A percentile compares a stretch with the other conserved stretches of the same genome.
Conservation (phyloP, 2,797 vertebrate genomes). For the Chiloscyllium punctatum region DNA sequence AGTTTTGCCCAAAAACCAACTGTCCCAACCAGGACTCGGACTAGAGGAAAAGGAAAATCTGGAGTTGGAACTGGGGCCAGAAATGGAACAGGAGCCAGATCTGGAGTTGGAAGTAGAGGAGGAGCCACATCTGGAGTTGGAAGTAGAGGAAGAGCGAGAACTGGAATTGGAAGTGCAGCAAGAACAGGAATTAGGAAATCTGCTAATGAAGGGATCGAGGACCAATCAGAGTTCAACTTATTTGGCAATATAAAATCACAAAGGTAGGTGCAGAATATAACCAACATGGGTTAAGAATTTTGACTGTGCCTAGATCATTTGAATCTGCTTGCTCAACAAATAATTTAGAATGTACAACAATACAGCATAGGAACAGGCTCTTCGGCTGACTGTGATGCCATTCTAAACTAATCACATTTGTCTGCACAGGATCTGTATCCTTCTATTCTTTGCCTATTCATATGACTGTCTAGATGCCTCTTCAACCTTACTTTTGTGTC, state of each 20-base stretch:
- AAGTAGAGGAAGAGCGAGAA: not conserved
- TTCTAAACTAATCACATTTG: too few relatives aligned
- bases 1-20: slow-evolving; percentile 65
- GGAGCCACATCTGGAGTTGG: not conserved
- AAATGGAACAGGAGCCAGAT: slow-evolving; percentile 45
- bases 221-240: slow-evolving; percentile 6
- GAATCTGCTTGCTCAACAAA: not conserved
- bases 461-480: too few relatives aligned
- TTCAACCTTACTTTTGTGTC: too few relatives aligned
- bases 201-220: not conserved
- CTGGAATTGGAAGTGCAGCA: not conserved
- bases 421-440: too few relatives aligned
- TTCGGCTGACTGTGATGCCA: too few relatives aligned
- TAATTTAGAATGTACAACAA: too few relatives aligned
- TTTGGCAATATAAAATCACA: not conserved
- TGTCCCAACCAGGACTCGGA: slow-evolving; percentile 56
- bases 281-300: not conserved
- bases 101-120: not conserved
- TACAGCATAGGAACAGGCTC: too few relatives aligned
- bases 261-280: not conserved
- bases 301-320: not conserved
- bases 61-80: not conserved
- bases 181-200: not conserved
- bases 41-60: slow-evolving; percentile 45
- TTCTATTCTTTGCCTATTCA: too few relatives aligned